Conservation (phyloP, 2,797 vertebrate genomes). For the Sparus aurata region DNA sequence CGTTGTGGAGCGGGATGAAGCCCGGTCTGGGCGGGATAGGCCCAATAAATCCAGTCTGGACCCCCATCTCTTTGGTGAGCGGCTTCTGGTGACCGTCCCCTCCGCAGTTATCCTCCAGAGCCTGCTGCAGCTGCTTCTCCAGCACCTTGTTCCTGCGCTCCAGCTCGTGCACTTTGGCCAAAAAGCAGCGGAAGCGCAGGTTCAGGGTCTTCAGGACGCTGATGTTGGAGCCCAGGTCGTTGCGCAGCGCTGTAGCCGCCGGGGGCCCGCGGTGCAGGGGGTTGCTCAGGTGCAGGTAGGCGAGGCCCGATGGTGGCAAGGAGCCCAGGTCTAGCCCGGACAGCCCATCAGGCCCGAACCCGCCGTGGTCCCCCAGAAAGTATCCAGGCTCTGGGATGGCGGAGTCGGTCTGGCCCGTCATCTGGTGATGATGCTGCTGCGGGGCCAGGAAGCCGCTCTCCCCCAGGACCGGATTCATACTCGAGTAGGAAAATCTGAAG, state of each 20-base stretch:
- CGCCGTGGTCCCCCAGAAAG: constrained; percentile 72
- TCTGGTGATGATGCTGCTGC: constrained; percentile 74
- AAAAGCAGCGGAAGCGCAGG: constrained; percentile 93
- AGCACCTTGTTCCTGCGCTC: constrained; percentile 93
- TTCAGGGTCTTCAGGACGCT: constrained; percentile 94
- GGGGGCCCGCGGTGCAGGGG: constrained; percentile 70
- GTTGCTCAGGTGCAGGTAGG: constrained; percentile 74
- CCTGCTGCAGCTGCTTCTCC: constrained; percentile 94
- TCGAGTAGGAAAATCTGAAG: constrained; percentile 83
- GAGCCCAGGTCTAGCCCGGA: constrained; percentile 75
- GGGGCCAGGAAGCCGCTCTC: constrained; percentile 87
- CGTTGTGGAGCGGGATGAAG: constrained; percentile 67
- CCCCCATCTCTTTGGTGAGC: constrained; percentile 85
- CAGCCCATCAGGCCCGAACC: constrained; percentile 69
- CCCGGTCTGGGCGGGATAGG: constrained; percentile 77
- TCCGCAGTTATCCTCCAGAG: constrained; percentile 76
- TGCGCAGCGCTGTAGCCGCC: constrained; percentile 90
- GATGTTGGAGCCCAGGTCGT: constrained; percentile 95
- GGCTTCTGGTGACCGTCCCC: constrained; percentile 71
- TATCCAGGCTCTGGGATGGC: constrained; percentile 72
- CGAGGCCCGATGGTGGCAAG: constrained; percentile 73
- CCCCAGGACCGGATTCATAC: constrained; percentile 92
- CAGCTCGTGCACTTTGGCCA: constrained; percentile 94
- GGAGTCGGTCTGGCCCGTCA: constrained; percentile 71
- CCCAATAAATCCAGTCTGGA: constrained; percentile 89